phyloP scores from a whole-genome alignment of 2,797 vertebrate genomes.

The Hylomyscus alleni region DNA sequence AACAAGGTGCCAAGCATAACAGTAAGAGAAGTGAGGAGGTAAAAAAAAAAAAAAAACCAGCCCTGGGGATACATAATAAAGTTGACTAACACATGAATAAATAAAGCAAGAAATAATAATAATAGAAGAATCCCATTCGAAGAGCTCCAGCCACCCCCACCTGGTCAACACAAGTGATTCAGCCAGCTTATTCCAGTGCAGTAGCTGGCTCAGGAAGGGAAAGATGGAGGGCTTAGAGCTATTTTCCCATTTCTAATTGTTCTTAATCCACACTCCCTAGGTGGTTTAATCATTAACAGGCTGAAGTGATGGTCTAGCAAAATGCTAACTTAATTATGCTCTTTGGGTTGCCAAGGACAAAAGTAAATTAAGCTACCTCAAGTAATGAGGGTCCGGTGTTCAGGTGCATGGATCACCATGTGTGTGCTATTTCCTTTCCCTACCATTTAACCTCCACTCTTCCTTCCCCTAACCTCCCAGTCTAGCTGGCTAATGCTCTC shows the following conservation, averaged over 20 bases:
- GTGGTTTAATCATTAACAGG: conserved; percentile 55
- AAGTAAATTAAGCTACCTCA: conserved; percentile 62
- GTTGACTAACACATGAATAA: conserved; percentile 38
- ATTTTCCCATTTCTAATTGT: conserved; percentile 58
- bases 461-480: background rate
- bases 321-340: conserved; percentile 52
- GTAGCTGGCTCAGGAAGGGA: background rate
- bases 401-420: background rate
- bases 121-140: background rate
- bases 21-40: conserved; percentile 36
- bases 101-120: background rate
- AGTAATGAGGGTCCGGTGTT: background rate
- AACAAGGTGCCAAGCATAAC: conserved; percentile 78
- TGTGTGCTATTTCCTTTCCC: conserved; percentile 1
- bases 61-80: conserved; percentile 67
- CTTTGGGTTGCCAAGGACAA: conserved; percentile 51
- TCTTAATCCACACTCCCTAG: conserved; percentile 68
- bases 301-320: conserved; percentile 45
- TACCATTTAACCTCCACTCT: background rate
- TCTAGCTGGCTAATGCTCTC: conserved; percentile 11
- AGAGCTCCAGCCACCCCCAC: background rate
- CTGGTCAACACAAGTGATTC: background rate
- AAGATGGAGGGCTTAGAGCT: conserved; percentile 1
- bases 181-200: background rate
- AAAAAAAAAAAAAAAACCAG: background rate